phyloP scores from a whole-genome alignment of 2,797 vertebrate genomes.

The Propithecus perrieri region DNA sequence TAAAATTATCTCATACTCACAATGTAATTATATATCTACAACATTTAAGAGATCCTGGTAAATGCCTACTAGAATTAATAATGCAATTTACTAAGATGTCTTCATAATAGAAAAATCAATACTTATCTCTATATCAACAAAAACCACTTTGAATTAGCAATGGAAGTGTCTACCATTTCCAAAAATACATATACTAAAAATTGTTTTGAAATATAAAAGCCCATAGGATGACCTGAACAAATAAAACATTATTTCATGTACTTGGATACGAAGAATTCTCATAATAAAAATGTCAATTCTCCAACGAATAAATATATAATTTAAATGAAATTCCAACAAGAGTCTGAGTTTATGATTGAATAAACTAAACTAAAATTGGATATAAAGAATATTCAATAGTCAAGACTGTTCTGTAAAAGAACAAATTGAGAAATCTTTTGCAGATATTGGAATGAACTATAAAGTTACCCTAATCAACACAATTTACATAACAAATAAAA shows the following conservation, averaged over 20 bases:
- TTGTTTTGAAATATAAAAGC: background rate
- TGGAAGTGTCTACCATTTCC: background rate
- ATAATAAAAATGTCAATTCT: background rate
- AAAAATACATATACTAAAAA: background rate
- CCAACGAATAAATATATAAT: background rate
- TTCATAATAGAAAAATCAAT: background rate
- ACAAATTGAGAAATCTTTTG: background rate
- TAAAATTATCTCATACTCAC: background rate
- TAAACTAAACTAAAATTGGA: background rate
- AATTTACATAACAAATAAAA: background rate
- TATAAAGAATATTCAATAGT: background rate
- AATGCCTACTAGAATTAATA: background rate
- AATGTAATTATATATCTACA: background rate
- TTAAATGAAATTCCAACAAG: background rate
- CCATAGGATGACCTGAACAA: background rate
- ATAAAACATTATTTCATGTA: background rate
- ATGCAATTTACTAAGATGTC: background rate
- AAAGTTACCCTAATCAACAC: background rate
- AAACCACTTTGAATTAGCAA: background rate
- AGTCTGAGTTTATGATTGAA: background rate
- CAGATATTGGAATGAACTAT: background rate
- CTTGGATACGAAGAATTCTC: background rate
- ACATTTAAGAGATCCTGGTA: background rate
- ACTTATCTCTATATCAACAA: background rate
- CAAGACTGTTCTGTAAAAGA: background rate